A percentile compares a stretch with the other conserved stretches of the same genome.
Evolutionary conservation across 1,140 invertebrate species (phyloP).

Genomic region (Epicauta chinensis): DNA sequence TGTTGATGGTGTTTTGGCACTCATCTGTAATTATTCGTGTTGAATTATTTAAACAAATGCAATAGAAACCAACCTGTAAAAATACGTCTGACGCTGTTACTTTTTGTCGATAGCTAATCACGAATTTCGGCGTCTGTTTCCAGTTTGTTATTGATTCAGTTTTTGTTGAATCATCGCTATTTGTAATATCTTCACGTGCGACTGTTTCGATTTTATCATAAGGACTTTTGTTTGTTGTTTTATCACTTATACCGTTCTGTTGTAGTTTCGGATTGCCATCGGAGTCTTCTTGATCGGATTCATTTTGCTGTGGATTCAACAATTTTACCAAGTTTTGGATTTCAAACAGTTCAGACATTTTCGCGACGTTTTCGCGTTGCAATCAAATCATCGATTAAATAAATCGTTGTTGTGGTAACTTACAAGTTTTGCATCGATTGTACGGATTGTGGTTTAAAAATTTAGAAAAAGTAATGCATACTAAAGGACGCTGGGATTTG

Average conservation of each 20-base stretch:
- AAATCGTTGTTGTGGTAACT: background rate
- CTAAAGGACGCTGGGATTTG: too few relatives aligned
- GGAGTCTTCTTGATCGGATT: slow-evolving; percentile 15
- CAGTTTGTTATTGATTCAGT: slow-evolving; percentile 23
- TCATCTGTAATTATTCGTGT: slow-evolving; percentile 60
- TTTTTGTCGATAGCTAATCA: slow-evolving; percentile 76
- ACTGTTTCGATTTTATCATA: slow-evolving; percentile 5
- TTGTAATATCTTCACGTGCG: too few relatives aligned
- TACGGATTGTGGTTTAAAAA: too few relatives aligned
- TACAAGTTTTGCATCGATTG: too few relatives aligned
- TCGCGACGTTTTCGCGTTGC: background rate
- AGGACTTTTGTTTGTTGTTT: slow-evolving; percentile 13
- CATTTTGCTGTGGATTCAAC: slow-evolving; percentile 18
- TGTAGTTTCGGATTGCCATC: slow-evolving; percentile 3
- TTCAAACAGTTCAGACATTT: slow-evolving; percentile 21
- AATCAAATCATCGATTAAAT: background rate
- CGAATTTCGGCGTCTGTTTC: slow-evolving; percentile 66
- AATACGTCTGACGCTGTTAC: slow-evolving; percentile 81
- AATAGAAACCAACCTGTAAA: slow-evolving; percentile 56
- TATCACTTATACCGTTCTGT: slow-evolving; percentile 5
- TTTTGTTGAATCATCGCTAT: too few relatives aligned
- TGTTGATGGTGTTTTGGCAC: slow-evolving; percentile 71
- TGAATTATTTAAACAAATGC: background rate
- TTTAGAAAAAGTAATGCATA: too few relatives aligned
- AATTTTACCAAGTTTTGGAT: slow-evolving; percentile 27